Conservation (phyloP, 2,113 vertebrate genomes). For the Amblyornis subalaris region DNA sequence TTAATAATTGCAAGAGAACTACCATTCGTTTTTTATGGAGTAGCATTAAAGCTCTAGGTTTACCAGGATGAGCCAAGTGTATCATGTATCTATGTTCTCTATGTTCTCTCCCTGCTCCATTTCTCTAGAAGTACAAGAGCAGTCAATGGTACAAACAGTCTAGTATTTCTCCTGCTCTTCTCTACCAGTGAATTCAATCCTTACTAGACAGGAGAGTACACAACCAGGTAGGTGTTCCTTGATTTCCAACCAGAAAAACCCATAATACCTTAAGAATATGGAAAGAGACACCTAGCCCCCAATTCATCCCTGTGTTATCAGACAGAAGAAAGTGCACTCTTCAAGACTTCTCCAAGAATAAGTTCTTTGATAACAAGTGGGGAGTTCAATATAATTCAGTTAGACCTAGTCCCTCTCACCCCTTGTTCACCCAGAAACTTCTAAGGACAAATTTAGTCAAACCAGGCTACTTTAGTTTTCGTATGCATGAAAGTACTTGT, state of each 20-base stretch:
- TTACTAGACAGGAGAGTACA: background rate
- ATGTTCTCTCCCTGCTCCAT: background rate
- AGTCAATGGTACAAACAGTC: background rate
- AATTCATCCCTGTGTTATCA: background rate
- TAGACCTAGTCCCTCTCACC: background rate
- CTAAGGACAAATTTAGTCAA: background rate
- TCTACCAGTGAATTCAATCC: background rate
- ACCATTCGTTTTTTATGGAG: background rate
- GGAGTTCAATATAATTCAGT: background rate
- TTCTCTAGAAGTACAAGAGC: background rate
- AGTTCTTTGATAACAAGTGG: background rate
- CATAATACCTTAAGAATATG: background rate
- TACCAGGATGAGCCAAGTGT: background rate
- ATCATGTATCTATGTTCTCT: fast-evolving
- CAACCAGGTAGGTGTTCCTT: background rate
- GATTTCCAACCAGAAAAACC: background rate
- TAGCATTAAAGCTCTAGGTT: background rate
- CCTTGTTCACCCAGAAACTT: background rate
- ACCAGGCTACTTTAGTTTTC: background rate
- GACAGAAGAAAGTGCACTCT: background rate
- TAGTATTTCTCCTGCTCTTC: background rate
- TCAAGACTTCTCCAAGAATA: background rate
- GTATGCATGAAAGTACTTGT: background rate
- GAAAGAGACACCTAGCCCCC: background rate
- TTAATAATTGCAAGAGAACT: background rate